phyloP scores from a whole-genome alignment of 2,113 vertebrate genomes.

The Poeciliopsis retropinna region DNA sequence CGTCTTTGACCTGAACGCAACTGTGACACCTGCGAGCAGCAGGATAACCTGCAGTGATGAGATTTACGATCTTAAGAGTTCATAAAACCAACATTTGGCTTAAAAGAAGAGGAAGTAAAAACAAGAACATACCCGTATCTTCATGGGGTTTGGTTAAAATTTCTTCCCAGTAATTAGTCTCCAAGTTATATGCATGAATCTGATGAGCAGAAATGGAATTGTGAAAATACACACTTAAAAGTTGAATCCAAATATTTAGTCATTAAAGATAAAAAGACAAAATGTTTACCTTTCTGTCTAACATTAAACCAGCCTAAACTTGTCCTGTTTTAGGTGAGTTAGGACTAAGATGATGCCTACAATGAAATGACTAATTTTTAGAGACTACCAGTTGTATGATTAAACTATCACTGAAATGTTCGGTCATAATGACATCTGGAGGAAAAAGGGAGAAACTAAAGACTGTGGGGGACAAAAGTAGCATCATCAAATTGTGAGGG shows the following conservation, averaged over 20 bases:
- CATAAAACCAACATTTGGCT: rapidly evolving
- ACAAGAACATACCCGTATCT: conserved; percentile 86
- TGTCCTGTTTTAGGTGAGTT: not conserved
- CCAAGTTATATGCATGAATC: conserved; percentile 97
- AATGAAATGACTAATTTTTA: no score
- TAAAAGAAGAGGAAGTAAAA: not conserved
- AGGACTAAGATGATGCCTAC: not conserved
- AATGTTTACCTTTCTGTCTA: not conserved
- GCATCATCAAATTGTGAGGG: no score
- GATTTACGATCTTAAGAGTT: not conserved
- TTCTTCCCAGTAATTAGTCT: conserved; percentile 98
- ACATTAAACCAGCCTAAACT: not conserved
- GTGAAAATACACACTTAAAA: not conserved
- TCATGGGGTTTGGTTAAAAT: conserved; percentile 91
- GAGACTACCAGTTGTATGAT: no score
- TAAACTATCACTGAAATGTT: no score
- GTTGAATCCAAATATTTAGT: not conserved
- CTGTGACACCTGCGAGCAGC: conserved; percentile 96
- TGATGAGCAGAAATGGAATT: conserved; percentile 57
- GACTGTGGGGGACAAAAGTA: no score
- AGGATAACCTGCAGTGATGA: conserved; percentile 85
- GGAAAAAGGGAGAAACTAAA: no score
- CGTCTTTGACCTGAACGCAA: conserved; percentile 94
- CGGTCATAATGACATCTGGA: no score
- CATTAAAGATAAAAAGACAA: not conserved